phyloP scores from a whole-genome alignment of 2,113 vertebrate genomes.

The Brienomyrus brachyistius region DNA sequence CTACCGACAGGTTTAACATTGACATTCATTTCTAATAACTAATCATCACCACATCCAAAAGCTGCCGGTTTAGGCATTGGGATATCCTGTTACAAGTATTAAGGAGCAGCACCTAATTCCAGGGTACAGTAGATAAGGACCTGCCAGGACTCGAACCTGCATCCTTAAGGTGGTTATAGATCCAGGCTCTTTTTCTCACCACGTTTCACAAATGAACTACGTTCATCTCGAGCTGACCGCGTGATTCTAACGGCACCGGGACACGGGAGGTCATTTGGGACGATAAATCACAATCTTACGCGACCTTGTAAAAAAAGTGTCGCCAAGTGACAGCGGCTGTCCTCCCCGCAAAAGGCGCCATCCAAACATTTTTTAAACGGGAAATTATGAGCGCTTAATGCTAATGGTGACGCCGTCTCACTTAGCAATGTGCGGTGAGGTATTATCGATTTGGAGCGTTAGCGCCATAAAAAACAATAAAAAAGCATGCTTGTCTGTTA shows the following conservation, averaged over 20 bases:
- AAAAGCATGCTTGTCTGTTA: not conserved
- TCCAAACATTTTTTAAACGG: not conserved
- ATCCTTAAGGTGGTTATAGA: not conserved
- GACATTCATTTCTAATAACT: not conserved
- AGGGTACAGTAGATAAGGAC: not conserved
- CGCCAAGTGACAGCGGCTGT: not conserved
- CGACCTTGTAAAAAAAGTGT: not conserved
- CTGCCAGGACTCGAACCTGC: not conserved
- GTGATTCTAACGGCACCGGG: not conserved
- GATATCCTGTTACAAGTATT: not conserved
- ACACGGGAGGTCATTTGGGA: not conserved
- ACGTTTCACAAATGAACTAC: not conserved
- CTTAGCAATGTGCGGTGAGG: not conserved
- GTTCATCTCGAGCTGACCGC: not conserved
- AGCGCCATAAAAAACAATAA: not conserved
- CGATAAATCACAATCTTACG: not conserved
- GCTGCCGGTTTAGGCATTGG: not conserved
- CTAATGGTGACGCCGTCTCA: not conserved
- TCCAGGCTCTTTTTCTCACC: not conserved
- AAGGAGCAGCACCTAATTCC: not conserved
- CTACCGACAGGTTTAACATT: not conserved
- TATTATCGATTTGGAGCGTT: not conserved
- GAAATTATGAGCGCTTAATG: not conserved
- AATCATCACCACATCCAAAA: not conserved
- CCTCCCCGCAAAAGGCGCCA: not conserved